phyloP scores from a whole-genome alignment of 64 coral and sea anemone species.

The Montipora foliosa region DNA sequence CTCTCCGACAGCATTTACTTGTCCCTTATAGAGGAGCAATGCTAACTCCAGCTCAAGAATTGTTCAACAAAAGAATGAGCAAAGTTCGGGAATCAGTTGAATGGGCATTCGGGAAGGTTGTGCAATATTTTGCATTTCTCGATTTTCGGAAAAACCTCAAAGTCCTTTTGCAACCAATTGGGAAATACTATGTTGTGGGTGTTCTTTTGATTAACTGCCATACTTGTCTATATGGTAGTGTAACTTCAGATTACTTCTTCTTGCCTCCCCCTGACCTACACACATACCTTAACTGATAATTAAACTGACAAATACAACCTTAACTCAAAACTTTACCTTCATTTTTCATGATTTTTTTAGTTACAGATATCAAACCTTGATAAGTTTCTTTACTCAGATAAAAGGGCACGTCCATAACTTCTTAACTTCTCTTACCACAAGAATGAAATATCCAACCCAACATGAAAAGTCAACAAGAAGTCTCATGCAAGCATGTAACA shows the following conservation, averaged over 20 bases:
- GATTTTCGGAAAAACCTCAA: no score
- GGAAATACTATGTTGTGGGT: no score
- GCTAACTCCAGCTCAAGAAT: slow-evolving; percentile 54
- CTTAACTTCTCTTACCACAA: slow-evolving; percentile 50
- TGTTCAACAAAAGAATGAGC: slow-evolving; percentile 38
- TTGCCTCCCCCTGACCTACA: slow-evolving; percentile 70
- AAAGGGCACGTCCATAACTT: slow-evolving; percentile 61
- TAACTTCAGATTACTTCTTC: slow-evolving; percentile 71
- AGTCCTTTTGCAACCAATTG: no score
- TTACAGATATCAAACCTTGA: slow-evolving; percentile 53
- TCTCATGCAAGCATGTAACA: slow-evolving; percentile 31
- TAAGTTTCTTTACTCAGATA: slow-evolving; percentile 63
- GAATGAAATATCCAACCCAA: slow-evolving; percentile 61
- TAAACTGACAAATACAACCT: slow-evolving; percentile 53
- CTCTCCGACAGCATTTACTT: slow-evolving; percentile 70
- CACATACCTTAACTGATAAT: slow-evolving; percentile 46
- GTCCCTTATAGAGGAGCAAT: slow-evolving; percentile 69
- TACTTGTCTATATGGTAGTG: slow-evolving; percentile 66
- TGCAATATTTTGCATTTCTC: no score
- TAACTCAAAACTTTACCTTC: background rate
- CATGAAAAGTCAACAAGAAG: slow-evolving; percentile 58
- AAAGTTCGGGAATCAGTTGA: no score
- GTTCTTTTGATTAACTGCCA: background rate
- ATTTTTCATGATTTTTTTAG: slow-evolving; percentile 35
- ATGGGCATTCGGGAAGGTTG: no score